A percentile compares a stretch with the other conserved stretches of the same genome.
phyloP scores from a whole-genome alignment of 2,888 invertebrate species.

The Eremobia ochroleuca region DNA sequence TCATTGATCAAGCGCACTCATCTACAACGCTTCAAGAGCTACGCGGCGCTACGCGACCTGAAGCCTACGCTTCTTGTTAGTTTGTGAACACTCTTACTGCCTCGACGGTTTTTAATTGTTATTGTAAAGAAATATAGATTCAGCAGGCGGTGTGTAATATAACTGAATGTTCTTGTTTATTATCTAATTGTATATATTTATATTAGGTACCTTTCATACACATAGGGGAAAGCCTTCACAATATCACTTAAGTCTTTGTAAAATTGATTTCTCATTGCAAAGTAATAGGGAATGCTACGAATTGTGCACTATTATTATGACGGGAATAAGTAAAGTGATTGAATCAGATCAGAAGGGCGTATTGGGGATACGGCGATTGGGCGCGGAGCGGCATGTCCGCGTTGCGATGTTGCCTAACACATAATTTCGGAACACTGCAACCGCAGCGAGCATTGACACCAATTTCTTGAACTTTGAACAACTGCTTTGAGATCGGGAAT shows the following conservation, averaged over 20 bases:
- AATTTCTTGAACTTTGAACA: constrained; percentile 86
- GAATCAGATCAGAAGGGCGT: constrained; percentile 84
- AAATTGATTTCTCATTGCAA: constrained; percentile 18
- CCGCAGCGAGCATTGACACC: constrained; percentile 91
- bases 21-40: constrained; percentile 69
- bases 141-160: background rate
- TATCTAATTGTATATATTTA: background rate
- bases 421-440: constrained; percentile 89
- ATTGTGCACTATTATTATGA: constrained; percentile 58
- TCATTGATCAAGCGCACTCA: constrained; percentile 70
- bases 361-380: constrained; percentile 71
- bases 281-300: constrained; percentile 6
- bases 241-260: constrained; percentile 4
- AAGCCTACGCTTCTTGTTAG: constrained; percentile 44
- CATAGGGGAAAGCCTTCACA: background rate
- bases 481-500: constrained; percentile 77
- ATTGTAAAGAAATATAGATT: constrained; percentile 8
- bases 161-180: constrained; percentile 7
- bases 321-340: constrained; percentile 76
- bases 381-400: constrained; percentile 73
- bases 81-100: constrained; percentile 14
- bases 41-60: constrained; percentile 75
- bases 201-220: background rate
- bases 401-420: constrained; percentile 85
- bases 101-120: constrained; percentile 11